These are phyloP conservation scores for Tetraodon nigroviridis DNA, from an alignment of 2,113 vertebrate genomes.

Conservation along the genomic window DNA sequence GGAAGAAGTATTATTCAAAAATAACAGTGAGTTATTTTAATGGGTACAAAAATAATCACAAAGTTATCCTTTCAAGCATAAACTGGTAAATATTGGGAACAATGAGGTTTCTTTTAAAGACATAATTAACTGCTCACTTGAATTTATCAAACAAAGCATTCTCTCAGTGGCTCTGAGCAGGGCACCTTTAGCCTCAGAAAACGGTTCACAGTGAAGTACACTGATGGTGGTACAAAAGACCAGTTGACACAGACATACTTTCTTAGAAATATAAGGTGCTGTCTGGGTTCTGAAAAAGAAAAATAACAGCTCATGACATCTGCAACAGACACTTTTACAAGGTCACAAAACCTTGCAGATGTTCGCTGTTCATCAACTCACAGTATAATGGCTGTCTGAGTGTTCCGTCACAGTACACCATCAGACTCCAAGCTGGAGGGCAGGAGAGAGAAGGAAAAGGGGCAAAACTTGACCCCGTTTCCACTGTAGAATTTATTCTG, in stretches of 20 bases:
- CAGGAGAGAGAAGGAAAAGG: conserved; percentile 88
- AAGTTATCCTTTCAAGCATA: too few species aligned
- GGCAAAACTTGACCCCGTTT: conserved; percentile 87
- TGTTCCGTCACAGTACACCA: conserved; percentile 67
- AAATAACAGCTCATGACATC: conserved; percentile 15
- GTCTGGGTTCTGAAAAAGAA: conserved; percentile 8
- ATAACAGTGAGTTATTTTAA: background rate
- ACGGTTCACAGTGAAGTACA: conserved; percentile 4
- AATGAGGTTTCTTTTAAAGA: too few species aligned
- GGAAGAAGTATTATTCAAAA: background rate
- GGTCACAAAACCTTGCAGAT: conserved; percentile 13
- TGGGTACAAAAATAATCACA: too few species aligned
- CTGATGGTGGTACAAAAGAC: conserved; percentile 13
- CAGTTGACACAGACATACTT: background rate
- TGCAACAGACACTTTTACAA: background rate
- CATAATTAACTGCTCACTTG: too few species aligned
- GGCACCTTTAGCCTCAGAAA: conserved; percentile 3
- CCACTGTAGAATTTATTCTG: conserved; percentile 97
- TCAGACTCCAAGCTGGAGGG: conserved; percentile 81
- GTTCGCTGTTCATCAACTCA: conserved; percentile 25
- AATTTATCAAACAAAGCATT: too few species aligned
- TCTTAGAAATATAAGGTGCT: background rate
- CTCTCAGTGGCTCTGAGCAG: too few species aligned
- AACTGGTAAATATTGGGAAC: too few species aligned
- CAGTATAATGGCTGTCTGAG: conserved; percentile 5